A percentile compares a stretch with the other conserved stretches of the same genome.
These are phyloP conservation scores for Marmota flaviventris DNA, from an alignment of 2,113 vertebrate genomes.

Conservation along the genomic window DNA sequence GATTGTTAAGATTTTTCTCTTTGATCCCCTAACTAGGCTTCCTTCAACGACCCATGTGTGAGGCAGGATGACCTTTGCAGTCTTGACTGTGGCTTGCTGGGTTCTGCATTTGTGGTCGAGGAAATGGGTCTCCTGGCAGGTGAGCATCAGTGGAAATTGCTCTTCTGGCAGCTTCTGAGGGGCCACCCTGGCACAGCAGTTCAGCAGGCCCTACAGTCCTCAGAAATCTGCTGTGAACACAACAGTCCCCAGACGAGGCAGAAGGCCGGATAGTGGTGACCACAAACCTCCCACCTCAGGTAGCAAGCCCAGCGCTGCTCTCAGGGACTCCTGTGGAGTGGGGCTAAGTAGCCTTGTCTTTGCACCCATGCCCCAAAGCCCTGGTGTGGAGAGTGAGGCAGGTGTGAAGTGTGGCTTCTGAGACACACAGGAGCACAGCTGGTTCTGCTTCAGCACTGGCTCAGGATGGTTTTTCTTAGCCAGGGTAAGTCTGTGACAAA, in stretches of 20 bases:
- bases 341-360: background rate
- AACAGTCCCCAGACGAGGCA: too few species aligned
- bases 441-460: background rate
- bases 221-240: background rate
- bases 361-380: background rate
- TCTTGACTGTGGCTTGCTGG: background rate
- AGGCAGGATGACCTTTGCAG: background rate
- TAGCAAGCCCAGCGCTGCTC: background rate
- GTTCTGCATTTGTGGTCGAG: background rate
- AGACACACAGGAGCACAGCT: background rate
- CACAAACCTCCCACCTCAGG: background rate
- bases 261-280: background rate
- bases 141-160: background rate
- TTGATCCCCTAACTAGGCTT: background rate
- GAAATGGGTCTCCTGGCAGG: background rate
- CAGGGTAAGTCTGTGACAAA: fast-evolving
- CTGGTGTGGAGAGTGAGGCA: background rate
- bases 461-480: background rate
- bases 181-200: background rate
- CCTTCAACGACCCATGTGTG: background rate
- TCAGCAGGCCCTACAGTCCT: background rate
- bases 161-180: background rate
- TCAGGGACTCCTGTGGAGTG: background rate
- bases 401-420: background rate
- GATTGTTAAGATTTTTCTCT: background rate